Percentiles rank a stretch among this genome's conserved stretches.
phyloP scores from a whole-genome alignment of 1,140 invertebrate genomes.

The Drosophila bocki region DNA sequence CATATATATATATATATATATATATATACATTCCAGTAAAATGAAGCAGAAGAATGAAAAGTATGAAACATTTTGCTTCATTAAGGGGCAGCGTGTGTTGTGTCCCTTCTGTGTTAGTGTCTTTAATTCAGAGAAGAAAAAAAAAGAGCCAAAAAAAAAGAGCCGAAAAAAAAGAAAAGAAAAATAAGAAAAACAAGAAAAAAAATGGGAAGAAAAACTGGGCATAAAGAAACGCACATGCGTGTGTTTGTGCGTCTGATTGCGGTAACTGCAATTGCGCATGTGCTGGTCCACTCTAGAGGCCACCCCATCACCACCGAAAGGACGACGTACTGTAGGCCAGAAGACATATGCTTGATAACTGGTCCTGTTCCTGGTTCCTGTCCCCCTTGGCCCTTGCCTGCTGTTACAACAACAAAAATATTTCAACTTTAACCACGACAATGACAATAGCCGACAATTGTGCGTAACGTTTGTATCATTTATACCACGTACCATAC shows the following conservation, averaged over 20 bases:
- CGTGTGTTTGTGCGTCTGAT: slow-evolving; percentile 36
- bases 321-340: slow-evolving; percentile 13
- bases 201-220: not conserved
- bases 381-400: not conserved
- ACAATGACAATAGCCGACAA: slow-evolving; percentile 39
- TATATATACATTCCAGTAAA: slow-evolving; percentile 16
- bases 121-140: slow-evolving; percentile 30
- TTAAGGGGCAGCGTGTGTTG: slow-evolving; percentile 41
- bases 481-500: slow-evolving; percentile 5
- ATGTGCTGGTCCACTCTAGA: slow-evolving; percentile 50
- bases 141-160: not conserved
- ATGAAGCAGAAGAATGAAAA: slow-evolving; percentile 58
- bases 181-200: not conserved
- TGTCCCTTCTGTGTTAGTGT: slow-evolving; percentile 23
- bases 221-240: slow-evolving; percentile 37
- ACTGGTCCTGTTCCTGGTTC: not conserved
- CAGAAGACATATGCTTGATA: slow-evolving; percentile 49
- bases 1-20: not conserved
- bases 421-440: slow-evolving; percentile 31
- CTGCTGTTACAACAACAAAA: not conserved
- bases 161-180: slow-evolving; percentile 3
- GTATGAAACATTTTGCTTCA: slow-evolving; percentile 60
- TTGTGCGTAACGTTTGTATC: slow-evolving; percentile 40
- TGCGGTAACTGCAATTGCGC: slow-evolving; percentile 61
- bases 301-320: not conserved